Conservation (phyloP, 2,113 vertebrate species). For the Phylloscopus trochilus region DNA sequence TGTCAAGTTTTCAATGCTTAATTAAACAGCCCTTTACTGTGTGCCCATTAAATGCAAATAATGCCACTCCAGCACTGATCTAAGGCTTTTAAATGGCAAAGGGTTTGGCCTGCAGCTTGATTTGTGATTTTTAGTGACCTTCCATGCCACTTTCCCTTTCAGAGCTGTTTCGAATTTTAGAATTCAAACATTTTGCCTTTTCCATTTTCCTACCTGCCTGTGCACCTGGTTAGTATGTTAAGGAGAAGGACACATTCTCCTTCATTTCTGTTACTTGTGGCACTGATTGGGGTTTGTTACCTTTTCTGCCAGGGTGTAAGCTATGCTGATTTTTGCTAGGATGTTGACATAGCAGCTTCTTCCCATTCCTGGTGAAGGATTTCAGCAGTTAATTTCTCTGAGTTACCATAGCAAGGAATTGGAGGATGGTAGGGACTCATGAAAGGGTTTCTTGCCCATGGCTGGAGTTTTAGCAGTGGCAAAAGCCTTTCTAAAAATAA, state of each 20-base stretch:
- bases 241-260: background rate
- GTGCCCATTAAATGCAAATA: conserved; percentile 30
- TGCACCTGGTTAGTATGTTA: background rate
- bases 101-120: background rate
- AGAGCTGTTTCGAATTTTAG: background rate
- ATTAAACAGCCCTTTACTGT: conserved; percentile 8
- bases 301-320: background rate
- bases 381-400: background rate
- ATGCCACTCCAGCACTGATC: background rate
- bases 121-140: background rate
- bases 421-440: background rate
- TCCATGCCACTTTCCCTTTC: background rate
- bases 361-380: background rate
- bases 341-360: background rate
- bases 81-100: background rate
- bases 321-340: background rate
- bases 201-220: background rate
- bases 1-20: background rate
- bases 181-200: background rate
- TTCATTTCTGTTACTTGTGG: background rate
- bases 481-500: background rate
- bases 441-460: background rate
- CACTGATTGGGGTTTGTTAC: background rate
- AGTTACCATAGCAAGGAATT: background rate
- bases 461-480: background rate